These are phyloP conservation scores for Oscheius onirici DNA, from an alignment of 2,888 invertebrate genomes.

Conservation along the genomic window DNA sequence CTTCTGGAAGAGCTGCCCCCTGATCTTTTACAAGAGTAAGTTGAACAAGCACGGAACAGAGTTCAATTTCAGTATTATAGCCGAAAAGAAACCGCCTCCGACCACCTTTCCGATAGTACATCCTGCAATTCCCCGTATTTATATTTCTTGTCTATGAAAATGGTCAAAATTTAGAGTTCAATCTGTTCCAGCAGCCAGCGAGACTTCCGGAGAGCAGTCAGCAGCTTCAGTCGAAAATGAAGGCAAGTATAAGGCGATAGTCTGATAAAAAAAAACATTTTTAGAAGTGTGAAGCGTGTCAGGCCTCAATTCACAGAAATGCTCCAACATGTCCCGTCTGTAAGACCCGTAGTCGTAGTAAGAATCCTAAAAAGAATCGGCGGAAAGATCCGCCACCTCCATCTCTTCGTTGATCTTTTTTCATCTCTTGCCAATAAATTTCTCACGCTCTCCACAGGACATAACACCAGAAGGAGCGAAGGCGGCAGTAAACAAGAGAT, in stretches of 20 bases:
- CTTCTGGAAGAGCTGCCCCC: slow-evolving; percentile 4
- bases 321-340: slow-evolving; percentile 98
- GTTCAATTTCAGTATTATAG: slow-evolving; percentile 9
- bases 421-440: not conserved
- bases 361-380: slow-evolving; percentile 46
- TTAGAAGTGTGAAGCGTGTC: slow-evolving; percentile 74
- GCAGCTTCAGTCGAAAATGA: slow-evolving; percentile 1
- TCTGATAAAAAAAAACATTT: not conserved
- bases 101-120: slow-evolving; percentile 2
- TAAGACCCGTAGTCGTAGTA: slow-evolving; percentile 62
- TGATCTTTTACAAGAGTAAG: slow-evolving; percentile 10
- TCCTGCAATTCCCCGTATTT: not conserved
- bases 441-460: not conserved
- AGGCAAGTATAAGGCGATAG: not conserved
- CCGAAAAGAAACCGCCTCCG: slow-evolving; percentile 8
- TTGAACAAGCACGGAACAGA: not conserved
- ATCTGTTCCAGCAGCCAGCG: slow-evolving; percentile 4
- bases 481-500: too few species aligned
- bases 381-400: slow-evolving; percentile 9
- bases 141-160: not conserved
- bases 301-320: slow-evolving; percentile 80
- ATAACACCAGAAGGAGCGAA: not conserved
- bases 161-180: not conserved
- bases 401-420: not conserved
- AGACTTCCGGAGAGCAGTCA: too few species aligned